Percentiles rank a stretch among this genome's conserved stretches.
Conservation (phyloP, 1,140 invertebrate genomes). For the Episyrphus balteatus region DNA sequence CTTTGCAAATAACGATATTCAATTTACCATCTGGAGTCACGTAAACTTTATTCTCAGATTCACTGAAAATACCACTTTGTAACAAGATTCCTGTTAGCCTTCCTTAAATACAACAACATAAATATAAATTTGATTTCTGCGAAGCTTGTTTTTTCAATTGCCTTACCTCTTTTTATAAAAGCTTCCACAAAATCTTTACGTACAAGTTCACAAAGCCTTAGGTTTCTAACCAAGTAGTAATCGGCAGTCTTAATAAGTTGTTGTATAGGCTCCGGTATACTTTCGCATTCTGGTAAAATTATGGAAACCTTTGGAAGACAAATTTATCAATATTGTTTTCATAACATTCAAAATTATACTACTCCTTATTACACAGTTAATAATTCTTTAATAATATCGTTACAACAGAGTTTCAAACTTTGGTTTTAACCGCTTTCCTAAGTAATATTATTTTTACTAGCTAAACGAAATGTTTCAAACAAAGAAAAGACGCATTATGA, state of each 20-base stretch:
- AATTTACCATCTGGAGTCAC: slow-evolving; percentile 41
- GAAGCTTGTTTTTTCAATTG: slow-evolving; percentile 1
- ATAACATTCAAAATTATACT: no score
- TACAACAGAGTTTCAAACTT: no score
- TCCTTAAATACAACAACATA: slow-evolving; percentile 33
- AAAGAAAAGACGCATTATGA: background rate
- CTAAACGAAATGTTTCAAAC: background rate
- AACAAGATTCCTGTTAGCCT: slow-evolving; percentile 36
- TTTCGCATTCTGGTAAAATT: background rate
- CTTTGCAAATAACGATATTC: slow-evolving; percentile 38
- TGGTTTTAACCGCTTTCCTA: no score
- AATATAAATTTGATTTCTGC: slow-evolving; percentile 2
- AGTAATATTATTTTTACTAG: no score
- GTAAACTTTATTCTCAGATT: slow-evolving; percentile 40
- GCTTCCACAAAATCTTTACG: slow-evolving; percentile 42
- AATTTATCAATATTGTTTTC: background rate
- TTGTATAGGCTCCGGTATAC: background rate
- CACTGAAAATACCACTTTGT: slow-evolving; percentile 39
- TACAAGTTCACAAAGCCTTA: slow-evolving; percentile 38
- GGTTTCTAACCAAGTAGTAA: slow-evolving; percentile 42
- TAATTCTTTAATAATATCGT: no score
- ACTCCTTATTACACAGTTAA: no score
- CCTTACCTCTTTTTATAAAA: slow-evolving; percentile 35
- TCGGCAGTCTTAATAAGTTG: slow-evolving; percentile 39
- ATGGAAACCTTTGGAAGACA: slow-evolving; percentile 2